Evolutionary conservation across 2,888 invertebrate species (phyloP).

Genomic region (Papilio gigon): DNA sequence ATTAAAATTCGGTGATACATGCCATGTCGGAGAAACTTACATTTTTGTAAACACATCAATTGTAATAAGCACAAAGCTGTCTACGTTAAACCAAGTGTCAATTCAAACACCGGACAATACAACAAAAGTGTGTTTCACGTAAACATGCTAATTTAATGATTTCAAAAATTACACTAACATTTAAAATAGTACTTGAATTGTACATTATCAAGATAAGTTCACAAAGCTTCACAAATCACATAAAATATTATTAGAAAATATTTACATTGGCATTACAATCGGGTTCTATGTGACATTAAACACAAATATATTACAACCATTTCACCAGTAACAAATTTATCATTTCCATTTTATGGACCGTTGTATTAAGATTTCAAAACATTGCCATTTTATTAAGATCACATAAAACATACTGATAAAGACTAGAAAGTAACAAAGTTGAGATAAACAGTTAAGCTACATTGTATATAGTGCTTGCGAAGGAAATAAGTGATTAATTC

Average conservation of each 20-base stretch:
- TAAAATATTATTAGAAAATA: slow-evolving; percentile 24
- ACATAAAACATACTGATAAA: slow-evolving; percentile 19
- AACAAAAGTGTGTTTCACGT: slow-evolving; percentile 19
- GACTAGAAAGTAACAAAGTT: slow-evolving; percentile 37
- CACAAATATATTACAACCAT: slow-evolving; percentile 43
- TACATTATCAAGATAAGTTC: slow-evolving; percentile 29
- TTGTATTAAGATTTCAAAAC: slow-evolving; percentile 13
- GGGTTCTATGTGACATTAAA: slow-evolving; percentile 19
- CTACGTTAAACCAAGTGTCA: slow-evolving; percentile 15
- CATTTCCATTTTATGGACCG: slow-evolving; percentile 47
- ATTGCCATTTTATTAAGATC: neutral
- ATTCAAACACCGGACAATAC: slow-evolving; percentile 22
- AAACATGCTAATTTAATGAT: slow-evolving; percentile 25
- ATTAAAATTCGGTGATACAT: slow-evolving; percentile 38
- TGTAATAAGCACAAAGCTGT: slow-evolving; percentile 19
- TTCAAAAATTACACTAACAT: slow-evolving; percentile 40
- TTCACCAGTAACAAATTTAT: slow-evolving; percentile 38
- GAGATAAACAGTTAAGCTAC: neutral
- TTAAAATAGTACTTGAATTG: slow-evolving; percentile 23
- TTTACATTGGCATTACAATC: slow-evolving; percentile 41
- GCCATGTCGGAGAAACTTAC: slow-evolving; percentile 6
- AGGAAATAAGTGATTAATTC: slow-evolving; percentile 1
- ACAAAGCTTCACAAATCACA: slow-evolving; percentile 31
- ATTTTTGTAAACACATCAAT: slow-evolving; percentile 22
- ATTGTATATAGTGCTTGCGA: slow-evolving; percentile 22